Evolutionary conservation across 2,113 vertebrate species (phyloP).

Genomic region (Oenanthe melanoleuca): DNA sequence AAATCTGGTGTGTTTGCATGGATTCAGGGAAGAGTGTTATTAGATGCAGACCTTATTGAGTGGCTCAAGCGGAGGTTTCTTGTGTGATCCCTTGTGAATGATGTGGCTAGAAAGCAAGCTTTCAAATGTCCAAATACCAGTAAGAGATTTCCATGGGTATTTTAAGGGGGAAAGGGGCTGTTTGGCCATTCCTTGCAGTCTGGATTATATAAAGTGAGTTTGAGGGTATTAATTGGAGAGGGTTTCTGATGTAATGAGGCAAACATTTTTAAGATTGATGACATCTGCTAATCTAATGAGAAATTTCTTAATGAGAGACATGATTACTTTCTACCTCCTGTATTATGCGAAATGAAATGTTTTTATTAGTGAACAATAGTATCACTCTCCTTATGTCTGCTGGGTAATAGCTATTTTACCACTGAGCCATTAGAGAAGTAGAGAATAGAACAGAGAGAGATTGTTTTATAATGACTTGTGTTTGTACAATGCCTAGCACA

Average conservation of each 20-base stretch:
- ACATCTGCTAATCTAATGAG: neutral
- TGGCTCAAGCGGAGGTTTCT: neutral
- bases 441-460: neutral
- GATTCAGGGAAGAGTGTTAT: neutral
- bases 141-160: neutral
- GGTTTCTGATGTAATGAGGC: neutral
- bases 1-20: neutral
- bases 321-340: slow-evolving; percentile 25
- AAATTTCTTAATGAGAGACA: slow-evolving; percentile 46
- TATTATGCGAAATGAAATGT: slow-evolving; percentile 48
- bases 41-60: neutral
- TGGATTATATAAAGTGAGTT: neutral
- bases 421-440: slow-evolving; percentile 3
- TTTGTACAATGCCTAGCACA: slow-evolving; percentile 11
- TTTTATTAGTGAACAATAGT: slow-evolving; percentile 42
- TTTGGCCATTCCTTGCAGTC: neutral
- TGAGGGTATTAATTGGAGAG: slow-evolving; percentile 2
- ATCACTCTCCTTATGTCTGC: slow-evolving; percentile 17
- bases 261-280: slow-evolving; percentile 38
- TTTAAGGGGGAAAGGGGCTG: neutral
- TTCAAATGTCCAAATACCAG: neutral
- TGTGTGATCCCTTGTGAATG: neutral
- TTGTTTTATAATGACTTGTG: slow-evolving; percentile 44
- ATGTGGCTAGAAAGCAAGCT: neutral
- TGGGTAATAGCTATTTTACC: slow-evolving; percentile 22